These are phyloP conservation scores for Tapirus indicus DNA, from an alignment of 2,797 vertebrate genomes.

Conservation along the genomic window DNA sequence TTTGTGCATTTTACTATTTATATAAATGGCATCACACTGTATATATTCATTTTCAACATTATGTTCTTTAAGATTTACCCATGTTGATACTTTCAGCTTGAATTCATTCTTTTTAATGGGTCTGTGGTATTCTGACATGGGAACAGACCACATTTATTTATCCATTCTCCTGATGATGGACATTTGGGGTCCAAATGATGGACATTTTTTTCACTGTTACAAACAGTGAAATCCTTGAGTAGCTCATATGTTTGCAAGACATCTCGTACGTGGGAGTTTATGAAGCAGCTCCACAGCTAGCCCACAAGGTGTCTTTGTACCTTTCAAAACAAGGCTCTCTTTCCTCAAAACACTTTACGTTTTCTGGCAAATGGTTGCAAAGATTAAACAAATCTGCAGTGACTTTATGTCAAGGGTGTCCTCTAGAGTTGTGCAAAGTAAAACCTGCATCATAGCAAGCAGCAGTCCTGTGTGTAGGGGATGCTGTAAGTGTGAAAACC, in stretches of 20 bases:
- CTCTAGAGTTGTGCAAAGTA: neutral
- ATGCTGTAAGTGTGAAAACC: neutral
- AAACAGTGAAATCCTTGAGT: neutral
- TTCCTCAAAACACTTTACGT: neutral
- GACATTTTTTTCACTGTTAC: neutral
- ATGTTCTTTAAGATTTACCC: neutral
- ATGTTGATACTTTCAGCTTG: neutral
- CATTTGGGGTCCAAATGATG: neutral
- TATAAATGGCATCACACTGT: neutral
- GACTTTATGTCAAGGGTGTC: neutral
- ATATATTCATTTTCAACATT: neutral
- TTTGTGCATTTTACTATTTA: neutral
- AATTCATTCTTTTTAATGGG: neutral
- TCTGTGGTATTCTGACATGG: neutral
- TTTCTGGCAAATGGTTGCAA: neutral
- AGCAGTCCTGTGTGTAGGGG: neutral
- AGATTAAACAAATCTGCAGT: neutral
- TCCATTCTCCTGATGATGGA: neutral
- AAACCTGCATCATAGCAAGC: neutral
- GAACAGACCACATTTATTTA: neutral
- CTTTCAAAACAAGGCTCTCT: neutral
- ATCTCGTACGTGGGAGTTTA: neutral
- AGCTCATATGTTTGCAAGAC: neutral
- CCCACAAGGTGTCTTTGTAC: neutral
- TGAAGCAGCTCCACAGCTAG: neutral